Conservation (phyloP, 2,888 invertebrate genomes). For the Xanthia togata region DNA sequence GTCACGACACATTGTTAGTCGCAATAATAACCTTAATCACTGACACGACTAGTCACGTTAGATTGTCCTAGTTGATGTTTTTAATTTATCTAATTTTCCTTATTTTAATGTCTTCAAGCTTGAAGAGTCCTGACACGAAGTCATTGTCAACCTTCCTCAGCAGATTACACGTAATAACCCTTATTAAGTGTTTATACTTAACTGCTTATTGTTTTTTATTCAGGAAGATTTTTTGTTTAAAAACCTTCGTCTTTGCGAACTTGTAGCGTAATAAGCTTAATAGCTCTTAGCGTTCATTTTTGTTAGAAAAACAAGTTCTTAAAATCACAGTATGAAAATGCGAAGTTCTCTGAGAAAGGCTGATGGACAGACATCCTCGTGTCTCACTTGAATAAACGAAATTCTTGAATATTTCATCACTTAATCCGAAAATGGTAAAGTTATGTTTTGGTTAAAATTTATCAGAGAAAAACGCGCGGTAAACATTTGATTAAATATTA, state of each 20-base stretch:
- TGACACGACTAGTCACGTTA: constrained; percentile 68
- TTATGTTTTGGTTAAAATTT: neutral
- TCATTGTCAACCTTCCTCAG: constrained; percentile 74
- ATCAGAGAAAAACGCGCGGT: neutral
- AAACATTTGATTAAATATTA: constrained; percentile 53
- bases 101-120: constrained; percentile 64
- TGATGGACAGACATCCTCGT: neutral
- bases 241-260: constrained; percentile 76
- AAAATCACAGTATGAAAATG: neutral
- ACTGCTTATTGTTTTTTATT: constrained; percentile 66
- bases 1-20: constrained; percentile 49
- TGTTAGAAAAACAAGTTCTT: constrained; percentile 15
- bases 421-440: neutral
- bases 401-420: constrained; percentile 10
- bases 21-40: constrained; percentile 61
- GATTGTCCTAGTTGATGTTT: constrained; percentile 73
- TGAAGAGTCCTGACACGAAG: constrained; percentile 68
- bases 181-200: constrained; percentile 63
- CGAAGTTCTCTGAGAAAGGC: neutral
- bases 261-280: constrained; percentile 62
- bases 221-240: constrained; percentile 83
- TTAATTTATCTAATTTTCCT: constrained; percentile 73
- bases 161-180: constrained; percentile 72
- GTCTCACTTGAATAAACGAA: constrained; percentile 32
- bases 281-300: constrained; percentile 40